Percentiles rank a stretch among this genome's conserved stretches.
Evolutionary conservation across 2,888 invertebrate genomes (phyloP).

Genomic region (Cephus nigrinus): DNA sequence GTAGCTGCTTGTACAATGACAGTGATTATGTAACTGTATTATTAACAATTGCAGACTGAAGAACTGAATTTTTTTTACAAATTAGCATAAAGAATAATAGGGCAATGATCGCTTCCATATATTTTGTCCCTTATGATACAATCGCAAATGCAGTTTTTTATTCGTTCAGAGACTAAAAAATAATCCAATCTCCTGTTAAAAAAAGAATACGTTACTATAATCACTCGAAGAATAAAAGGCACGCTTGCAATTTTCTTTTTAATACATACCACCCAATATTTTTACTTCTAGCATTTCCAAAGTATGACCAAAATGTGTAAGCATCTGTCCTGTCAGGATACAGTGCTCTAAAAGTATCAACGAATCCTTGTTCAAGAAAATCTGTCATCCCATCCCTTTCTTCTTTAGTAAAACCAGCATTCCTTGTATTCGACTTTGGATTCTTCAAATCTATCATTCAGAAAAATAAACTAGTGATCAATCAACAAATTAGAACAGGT

Average conservation of each 20-base stretch:
- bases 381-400: conserved; percentile 93
- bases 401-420: conserved; percentile 95
- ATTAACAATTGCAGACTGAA: background rate
- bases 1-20: background rate
- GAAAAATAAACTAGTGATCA: background rate
- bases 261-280: conserved; percentile 91
- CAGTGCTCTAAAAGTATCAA: conserved; percentile 88
- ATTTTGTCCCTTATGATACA: conserved; percentile 84
- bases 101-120: conserved; percentile 97
- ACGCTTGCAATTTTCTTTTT: background rate
- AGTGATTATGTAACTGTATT: background rate
- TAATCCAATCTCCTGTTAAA: conserved; percentile 91
- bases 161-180: conserved; percentile 86
- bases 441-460: conserved; percentile 83
- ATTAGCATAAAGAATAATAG: conserved; percentile 82
- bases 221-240: background rate
- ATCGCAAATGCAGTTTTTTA: conserved; percentile 84
- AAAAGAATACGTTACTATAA: background rate
- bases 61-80: conserved; percentile 51
- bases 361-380: conserved; percentile 82
- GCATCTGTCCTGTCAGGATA: conserved; percentile 85
- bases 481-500: background rate
- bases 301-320: conserved; percentile 97
- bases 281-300: conserved; percentile 85
- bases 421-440: conserved; percentile 91